These are phyloP conservation scores for Isichthys henryi DNA, from an alignment of 2,113 vertebrate genomes.

Conservation along the genomic window DNA sequence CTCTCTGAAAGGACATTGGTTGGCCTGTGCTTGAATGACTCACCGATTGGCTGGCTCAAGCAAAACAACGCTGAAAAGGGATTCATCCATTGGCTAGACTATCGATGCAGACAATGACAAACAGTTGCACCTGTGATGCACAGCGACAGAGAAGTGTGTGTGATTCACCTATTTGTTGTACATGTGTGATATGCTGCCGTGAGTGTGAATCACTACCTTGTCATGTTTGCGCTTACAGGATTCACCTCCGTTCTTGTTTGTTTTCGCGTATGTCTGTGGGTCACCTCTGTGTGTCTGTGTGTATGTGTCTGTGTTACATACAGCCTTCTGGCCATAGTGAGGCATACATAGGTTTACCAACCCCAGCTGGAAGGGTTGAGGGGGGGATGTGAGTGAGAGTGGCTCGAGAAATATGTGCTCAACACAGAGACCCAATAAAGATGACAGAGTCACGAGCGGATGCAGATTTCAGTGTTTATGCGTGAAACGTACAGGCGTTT, in stretches of 20 bases:
- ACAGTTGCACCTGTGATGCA: not conserved
- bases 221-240: not conserved
- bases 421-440: not conserved
- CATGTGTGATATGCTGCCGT: not conserved
- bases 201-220: not conserved
- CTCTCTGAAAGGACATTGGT: not conserved
- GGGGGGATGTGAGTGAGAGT: not conserved
- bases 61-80: not conserved
- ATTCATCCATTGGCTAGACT: not conserved
- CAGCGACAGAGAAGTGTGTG: not conserved
- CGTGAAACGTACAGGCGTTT: not conserved
- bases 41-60: not conserved
- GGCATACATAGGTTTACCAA: not conserved
- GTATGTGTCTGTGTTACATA: not conserved
- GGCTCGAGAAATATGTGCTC: not conserved
- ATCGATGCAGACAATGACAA: not conserved
- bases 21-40: not conserved
- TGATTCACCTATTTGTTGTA: conserved; percentile 2
- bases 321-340: not conserved
- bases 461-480: not conserved
- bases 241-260: not conserved
- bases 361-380: not conserved
- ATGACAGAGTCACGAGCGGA: not conserved
- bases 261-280: not conserved
- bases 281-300: not conserved